Evolutionary conservation across 1,140 invertebrate genomes (phyloP), one percentile per base, ranked within the genome.

Genomic region (Bicyclus anynana): DNA sequence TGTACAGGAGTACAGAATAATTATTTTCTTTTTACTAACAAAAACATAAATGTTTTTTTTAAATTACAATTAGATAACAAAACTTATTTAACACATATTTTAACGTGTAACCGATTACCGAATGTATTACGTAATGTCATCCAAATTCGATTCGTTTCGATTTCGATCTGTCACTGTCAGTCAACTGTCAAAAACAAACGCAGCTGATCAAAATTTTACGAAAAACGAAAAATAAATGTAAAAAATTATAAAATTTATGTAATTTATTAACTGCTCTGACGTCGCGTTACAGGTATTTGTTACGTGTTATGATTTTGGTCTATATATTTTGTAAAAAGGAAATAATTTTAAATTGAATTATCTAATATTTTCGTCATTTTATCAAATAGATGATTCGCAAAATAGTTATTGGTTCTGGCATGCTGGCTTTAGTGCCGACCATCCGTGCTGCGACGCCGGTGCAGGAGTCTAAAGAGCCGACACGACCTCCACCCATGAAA

Each of bases 381-480:
- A 2, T 40, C 16, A 40, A 2, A 16, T 16, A 89, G 87, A 89
- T 89, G 82, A 60, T 87, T 20, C 76, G 87, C 50, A 84, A 79
- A 79, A 71, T 89, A 49, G 73, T 82, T 12, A 40, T 89, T 55
- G 82, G 85, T 38, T 80, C 87, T 17, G 76, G 83, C 7, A 47
- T 82, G 38, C 60, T 80, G 16, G 59, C 73, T 2, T 53, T 89
- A 29, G 65, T 87, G 33, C 84, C 84, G 9, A 68, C 50, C 44
- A 67, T 87, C 3, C 72, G 55, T 54, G 85, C 88, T 18, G 87
- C 88, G 4, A 69, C 72, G 35, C 87, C 87, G n/a, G 56, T 88
- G 12, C 66, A 57, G 10, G 72, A 72, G 1, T 49, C 67, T 0
- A 60, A 51, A 13, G 78, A 71, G 29, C 72, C 73, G 2, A 47